Base-by-base conservation (phyloP, 2,888 invertebrate species). In the Mongoloraphidia duomilia region DNA sequence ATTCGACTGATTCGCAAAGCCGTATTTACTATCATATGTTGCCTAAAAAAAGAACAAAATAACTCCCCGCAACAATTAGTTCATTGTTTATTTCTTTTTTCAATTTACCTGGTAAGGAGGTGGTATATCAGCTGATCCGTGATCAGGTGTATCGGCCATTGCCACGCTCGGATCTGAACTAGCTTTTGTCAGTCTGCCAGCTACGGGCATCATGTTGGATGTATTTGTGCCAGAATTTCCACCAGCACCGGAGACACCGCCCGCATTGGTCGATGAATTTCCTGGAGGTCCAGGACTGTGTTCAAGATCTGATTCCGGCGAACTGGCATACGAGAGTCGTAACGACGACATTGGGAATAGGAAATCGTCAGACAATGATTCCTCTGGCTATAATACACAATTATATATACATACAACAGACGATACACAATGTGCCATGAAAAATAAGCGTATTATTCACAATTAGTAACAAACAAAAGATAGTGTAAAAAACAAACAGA, bases 331-430 rank as follows among this genome's bases (percentile, higher is more conserved):
- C 64, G 94, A 94, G 59, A 94, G 76, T 65, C 93, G 84, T 67
- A 91, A 82, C 64, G 89, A 88, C 59, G 90, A 90, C 94, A 95
- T 94, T 65, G 95, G 95, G 79, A 96, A 96, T 66, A 96, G 83
- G 82, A 95, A 94, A 79, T 97, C 95, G 72, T 97, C 96, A 63
- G 93, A 92, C 68, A 95, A 78, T 68, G 91, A 89, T 73, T 95
- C 93, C 68, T 92, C 91, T 67, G 94, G 92, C 93, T 94, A 77
- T 67, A 72, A 65, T 50, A 51, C 44, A 50, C 49, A 47, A 26
- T 46, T 17, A 44, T 34, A 50, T 37, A 9, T 42, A 26, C 26
- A 26, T 26, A 56, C 59, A 59, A 56, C 58, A 60, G 57, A 59
- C 59, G 61, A 63, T 60, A 63, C 56, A 58, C 58, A 61, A 63